Conservation (phyloP, 2,888 invertebrate species). For the Lepidocyrtinus sp. region DNA sequence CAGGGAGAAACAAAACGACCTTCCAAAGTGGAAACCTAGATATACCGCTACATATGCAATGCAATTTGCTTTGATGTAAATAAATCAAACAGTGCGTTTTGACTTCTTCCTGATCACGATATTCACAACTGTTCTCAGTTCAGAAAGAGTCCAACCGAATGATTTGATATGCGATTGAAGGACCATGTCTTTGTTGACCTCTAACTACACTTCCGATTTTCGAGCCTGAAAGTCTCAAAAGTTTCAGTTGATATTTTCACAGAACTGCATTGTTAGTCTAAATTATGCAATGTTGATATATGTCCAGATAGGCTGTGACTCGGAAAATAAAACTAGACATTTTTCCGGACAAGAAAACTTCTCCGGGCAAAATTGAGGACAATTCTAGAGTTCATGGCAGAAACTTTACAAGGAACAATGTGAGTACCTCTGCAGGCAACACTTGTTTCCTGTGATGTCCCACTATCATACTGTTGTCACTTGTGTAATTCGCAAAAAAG, state of each 20-base stretch:
- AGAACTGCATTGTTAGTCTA: too few species aligned
- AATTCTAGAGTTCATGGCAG: background rate
- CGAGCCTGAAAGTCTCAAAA: too few species aligned
- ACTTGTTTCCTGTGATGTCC: background rate
- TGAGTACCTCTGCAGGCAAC: background rate
- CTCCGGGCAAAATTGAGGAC: background rate
- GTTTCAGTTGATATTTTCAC: too few species aligned
- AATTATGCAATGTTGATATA: too few species aligned
- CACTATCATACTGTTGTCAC: background rate
- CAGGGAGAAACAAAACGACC: slow-evolving; percentile 26
- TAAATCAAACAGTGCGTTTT: background rate
- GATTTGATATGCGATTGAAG: slow-evolving; percentile 7
- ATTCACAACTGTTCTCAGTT: background rate
- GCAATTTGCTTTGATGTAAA: background rate
- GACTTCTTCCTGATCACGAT: background rate
- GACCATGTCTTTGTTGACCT: background rate
- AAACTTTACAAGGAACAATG: background rate
- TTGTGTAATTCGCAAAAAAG: background rate
- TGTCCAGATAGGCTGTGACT: too few species aligned
- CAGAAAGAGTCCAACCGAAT: slow-evolving; percentile 25
- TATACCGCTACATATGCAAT: background rate
- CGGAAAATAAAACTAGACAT: background rate
- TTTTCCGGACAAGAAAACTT: background rate
- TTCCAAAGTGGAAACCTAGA: slow-evolving; percentile 13
- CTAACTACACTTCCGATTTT: background rate